Evolutionary conservation across 2,113 vertebrate species (phyloP), one percentile per base, ranked within the genome.

Genomic region (Theropithecus gelada): DNA sequence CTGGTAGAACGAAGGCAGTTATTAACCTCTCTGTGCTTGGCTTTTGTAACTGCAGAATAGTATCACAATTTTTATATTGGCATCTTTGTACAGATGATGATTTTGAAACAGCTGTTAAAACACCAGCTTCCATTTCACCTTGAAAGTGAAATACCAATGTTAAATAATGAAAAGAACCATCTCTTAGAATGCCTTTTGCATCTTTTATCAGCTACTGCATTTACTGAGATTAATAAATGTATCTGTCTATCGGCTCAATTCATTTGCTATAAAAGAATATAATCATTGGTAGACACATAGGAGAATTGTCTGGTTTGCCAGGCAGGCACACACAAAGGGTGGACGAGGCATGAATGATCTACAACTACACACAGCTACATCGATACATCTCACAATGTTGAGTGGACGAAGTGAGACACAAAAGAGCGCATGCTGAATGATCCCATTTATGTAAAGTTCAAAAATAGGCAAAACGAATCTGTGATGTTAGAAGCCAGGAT

Each of bases 231-330:
- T 94, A 95, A 94, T 79, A 97, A 96, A 96, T 55, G 48, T 75
- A 87, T 93, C 89, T 2, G 0, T 61, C 70, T 92, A 94, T 87
- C 75, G 61, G 55, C 87, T 94, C 87, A 92, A 84, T 94, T 97
- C 96, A 96, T 93, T 98, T 97, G 40, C 83, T 89, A 52, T 92
- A 52, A 96, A 96, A 79, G 73, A 97, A 91, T 94, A 76, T 93
- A 96, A 93, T 97, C 87, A 90, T 84, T 48, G 64, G n/a, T 81
- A 96, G 90, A 92, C 79, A 93, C 81, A 82, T 32, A 88, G 85
- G 76, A 95, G 88, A 96, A 88, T 83, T 93, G n/a, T 6, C 32
- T 75, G 25, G 66, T 48, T 96, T 91, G 20, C 57, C 79, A 92
- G 75, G 55, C 86, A 93, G 55, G 35, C 64, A 38, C 79, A 72